Evolutionary conservation across 92 coral and sea anemone genomes (phyloP).

Genomic region (Porites divaricata): DNA sequence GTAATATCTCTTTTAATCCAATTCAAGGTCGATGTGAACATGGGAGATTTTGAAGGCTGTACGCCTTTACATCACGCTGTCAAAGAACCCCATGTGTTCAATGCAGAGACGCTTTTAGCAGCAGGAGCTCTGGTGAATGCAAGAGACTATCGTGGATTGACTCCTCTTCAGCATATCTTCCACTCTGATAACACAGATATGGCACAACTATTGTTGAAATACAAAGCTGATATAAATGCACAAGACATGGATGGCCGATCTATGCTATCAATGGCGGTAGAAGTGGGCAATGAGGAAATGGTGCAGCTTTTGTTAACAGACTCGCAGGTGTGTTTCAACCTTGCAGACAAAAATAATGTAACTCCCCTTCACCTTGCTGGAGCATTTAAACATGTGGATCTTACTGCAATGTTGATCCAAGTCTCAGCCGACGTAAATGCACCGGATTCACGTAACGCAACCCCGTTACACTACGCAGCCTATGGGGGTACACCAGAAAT

Average conservation of each 20-base stretch:
- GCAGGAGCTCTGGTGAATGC: conserved; percentile 36
- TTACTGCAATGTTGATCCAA: conserved; percentile 42
- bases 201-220: conserved; percentile 27
- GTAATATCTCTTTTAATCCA: conserved; percentile 33
- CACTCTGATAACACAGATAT: conserved; percentile 35
- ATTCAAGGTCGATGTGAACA: conserved; percentile 36
- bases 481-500: conserved; percentile 67
- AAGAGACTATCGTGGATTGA: conserved; percentile 49
- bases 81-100: conserved; percentile 33
- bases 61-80: conserved; percentile 59
- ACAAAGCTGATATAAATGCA: conserved; percentile 14
- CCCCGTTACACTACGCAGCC: conserved; percentile 52
- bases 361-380: conserved; percentile 59
- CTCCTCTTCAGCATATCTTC: conserved; percentile 40
- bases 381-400: conserved; percentile 28
- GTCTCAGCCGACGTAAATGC: conserved; percentile 46
- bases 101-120: conserved; percentile 34
- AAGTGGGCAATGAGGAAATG: conserved; percentile 38
- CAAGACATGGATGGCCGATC: conserved; percentile 49
- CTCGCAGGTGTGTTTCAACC: conserved; percentile 11
- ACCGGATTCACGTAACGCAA: conserved; percentile 31
- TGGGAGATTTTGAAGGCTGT: conserved; percentile 52
- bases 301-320: conserved; percentile 32
- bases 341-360: conserved; percentile 43
- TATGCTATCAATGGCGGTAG: conserved; percentile 30